Base-by-base conservation (phyloP, 35 echinoderm and acorn worm species). In the Strongylocentrotus purpuratus region DNA sequence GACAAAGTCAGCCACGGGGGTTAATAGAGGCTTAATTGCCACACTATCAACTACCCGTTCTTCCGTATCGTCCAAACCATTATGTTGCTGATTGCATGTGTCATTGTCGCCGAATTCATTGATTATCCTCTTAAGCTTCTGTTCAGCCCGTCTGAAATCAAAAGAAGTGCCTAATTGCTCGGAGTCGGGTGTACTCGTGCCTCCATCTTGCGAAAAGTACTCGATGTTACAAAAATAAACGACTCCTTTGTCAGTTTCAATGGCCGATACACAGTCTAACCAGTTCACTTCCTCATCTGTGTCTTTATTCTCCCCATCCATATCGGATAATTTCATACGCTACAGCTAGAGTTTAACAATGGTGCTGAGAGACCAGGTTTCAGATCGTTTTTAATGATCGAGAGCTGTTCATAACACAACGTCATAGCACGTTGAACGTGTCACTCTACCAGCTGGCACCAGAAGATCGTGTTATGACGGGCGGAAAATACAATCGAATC, bases 201-300 rank as follows among this genome's bases (percentile, higher is more conserved):
- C 17, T 78, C 6, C 65, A 25, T 7, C 33, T 32, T 93, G 86
- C 9, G 85, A 31, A 47, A 96, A 92, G n/a, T 88, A 71, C 7
- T 94, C 93, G 11, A 46, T 35, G 35, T 97, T 55, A 61, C 95
- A 95, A 61, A 97, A 97, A 85, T 94, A 97, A 9, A 97, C 18
- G 15, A 96, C 93, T 47, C 95, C 95, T 85, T 91, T 88, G 35
- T 47, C 32, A 9, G 95, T 94, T 46, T 95, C 96, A 46, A 97
- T 97, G 31, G 95, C 96, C 14, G 96, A 97, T 7, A 97, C 86
- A 92, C 96, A 95, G 48, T 97, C 95, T 32, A 96, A 55, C 96
- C 96, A 97, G 45, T 97, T 95, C 48, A 97, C 96, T 86, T 95
- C 94, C 31, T 95, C 94, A 31, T 95, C 65, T 2, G 65, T 78